Conservation (phyloP, 2,113 vertebrate genomes). For the Sorex araneus region DNA sequence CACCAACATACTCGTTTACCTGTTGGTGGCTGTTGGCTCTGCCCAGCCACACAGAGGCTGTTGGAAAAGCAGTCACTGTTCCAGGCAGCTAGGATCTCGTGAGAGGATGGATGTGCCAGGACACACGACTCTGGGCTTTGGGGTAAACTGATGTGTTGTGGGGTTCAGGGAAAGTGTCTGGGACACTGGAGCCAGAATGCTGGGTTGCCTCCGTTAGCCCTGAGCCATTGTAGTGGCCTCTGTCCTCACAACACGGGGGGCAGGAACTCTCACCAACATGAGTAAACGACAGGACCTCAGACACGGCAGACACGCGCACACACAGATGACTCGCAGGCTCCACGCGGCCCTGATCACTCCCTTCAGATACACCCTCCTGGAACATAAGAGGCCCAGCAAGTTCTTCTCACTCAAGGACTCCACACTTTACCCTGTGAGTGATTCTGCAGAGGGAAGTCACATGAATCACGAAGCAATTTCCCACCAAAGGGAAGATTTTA, state of each 20-base stretch:
- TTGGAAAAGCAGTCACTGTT: conserved; percentile 38
- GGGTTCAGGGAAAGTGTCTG: neutral
- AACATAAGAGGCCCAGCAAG: neutral
- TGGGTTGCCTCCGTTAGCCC: rapidly evolving
- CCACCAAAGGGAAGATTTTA: conserved; percentile 43
- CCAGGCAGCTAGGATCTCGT: neutral
- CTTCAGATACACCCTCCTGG: neutral
- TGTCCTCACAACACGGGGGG: neutral
- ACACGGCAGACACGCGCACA: too few relatives aligned
- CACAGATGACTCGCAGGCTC: neutral
- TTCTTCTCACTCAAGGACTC: neutral
- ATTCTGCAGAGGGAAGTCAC: conserved; percentile 27
- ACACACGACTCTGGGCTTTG: neutral
- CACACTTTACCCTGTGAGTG: neutral
- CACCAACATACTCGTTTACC: neutral
- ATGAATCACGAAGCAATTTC: conserved; percentile 50
- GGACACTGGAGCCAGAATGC: neutral
- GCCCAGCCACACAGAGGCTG: neutral
- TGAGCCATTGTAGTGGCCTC: neutral
- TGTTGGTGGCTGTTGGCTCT: conserved; percentile 2
- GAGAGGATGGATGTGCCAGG: neutral
- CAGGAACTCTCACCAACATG: neutral
- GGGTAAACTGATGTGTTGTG: neutral
- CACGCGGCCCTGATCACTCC: neutral
- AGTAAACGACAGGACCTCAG: too few relatives aligned